Evolutionary conservation across 1,140 invertebrate species (phyloP), one percentile per base, ranked within the genome.

Genomic region (Papilio machaon): DNA sequence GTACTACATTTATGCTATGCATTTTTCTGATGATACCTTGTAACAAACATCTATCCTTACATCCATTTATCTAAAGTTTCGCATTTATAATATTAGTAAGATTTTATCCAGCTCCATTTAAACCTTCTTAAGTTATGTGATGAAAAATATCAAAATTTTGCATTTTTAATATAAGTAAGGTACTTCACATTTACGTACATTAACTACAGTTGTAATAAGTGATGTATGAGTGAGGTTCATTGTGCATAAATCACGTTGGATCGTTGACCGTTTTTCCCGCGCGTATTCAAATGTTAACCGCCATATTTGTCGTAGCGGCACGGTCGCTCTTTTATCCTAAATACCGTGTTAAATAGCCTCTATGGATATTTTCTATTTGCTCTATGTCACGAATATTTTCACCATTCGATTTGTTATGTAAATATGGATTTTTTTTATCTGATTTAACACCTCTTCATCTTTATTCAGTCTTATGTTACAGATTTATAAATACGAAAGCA

Each of bases 331-430:
- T 30, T 38, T 70, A 70, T 38, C 64, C 64, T 70, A 15, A 64
- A 64, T 64, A 64, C 60, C n/a, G n/a, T 60, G 58, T 64, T 64
- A 70, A 70, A 70, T 70, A 70, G 30, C 64, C 3, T 35, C 23
- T 70, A 70, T 70, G 64, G 64, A 64, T 13, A 64, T 23, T 64
- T 64, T 70, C 30, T 70, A 38, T 70, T 70, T 35, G n/a, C 64
- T 13, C 30, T 70, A 11, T 64, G 10, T 30, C 60, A 64, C 60
- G 60, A 23, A 52, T 13, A 54, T 64, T 30, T 64, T 30, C 60
- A 64, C 9, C 60, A 15, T 15, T 70, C 11, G 13, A 35, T 15
- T 70, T 30, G 23, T 30, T 35, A 64, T 30, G 23, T 64, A 64
- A 30, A 64, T 64, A 7, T 30, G 23, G 23, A 30, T 30, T 30